Evolutionary conservation across 2,797 vertebrate genomes (phyloP).

Genomic region (Chelmon rostratus): DNA sequence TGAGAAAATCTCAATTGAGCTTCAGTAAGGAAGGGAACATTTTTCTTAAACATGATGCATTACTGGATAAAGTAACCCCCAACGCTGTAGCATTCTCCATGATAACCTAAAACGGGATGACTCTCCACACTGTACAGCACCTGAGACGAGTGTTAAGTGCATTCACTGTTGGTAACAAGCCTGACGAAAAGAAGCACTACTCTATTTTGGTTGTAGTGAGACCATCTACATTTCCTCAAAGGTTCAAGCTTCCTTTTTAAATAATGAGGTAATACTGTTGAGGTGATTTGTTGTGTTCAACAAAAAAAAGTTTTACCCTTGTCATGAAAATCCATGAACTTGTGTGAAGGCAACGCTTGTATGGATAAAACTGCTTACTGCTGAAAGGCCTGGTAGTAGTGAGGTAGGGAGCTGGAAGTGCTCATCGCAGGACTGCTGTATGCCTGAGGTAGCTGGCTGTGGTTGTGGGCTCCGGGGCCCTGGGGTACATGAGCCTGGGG

Average conservation of each 20-base stretch:
- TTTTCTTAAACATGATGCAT: slow-evolving; percentile 14
- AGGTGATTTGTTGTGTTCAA: slow-evolving; percentile 82
- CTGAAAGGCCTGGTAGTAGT: slow-evolving; percentile 98
- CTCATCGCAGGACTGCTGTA: slow-evolving; percentile 93
- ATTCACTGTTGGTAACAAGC: slow-evolving; percentile 56
- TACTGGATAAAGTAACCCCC: slow-evolving; percentile 5
- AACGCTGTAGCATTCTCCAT: slow-evolving; percentile 13
- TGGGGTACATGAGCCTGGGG: slow-evolving; percentile 90
- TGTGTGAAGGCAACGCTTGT: slow-evolving; percentile 42
- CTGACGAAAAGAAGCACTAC: slow-evolving; percentile 43
- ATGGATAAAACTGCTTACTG: slow-evolving; percentile 72
- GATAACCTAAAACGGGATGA: slow-evolving; percentile 13
- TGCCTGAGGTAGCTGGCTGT: slow-evolving; percentile 91
- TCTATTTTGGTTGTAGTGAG: slow-evolving; percentile 73
- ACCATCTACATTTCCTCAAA: slow-evolving; percentile 52
- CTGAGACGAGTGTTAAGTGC: slow-evolving; percentile 61
- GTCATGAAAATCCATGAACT: slow-evolving; percentile 40
- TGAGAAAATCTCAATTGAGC: not conserved
- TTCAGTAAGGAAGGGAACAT: slow-evolving; percentile 7
- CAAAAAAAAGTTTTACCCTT: slow-evolving; percentile 57
- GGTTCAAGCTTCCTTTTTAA: slow-evolving; percentile 74
- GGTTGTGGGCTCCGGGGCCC: slow-evolving; percentile 85
- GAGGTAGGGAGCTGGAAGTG: slow-evolving; percentile 93
- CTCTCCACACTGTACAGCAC: slow-evolving; percentile 37
- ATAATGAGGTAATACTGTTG: slow-evolving; percentile 86